Base-by-base conservation (phyloP, 2,113 vertebrate species). In the Semicossyphus pulcher region DNA sequence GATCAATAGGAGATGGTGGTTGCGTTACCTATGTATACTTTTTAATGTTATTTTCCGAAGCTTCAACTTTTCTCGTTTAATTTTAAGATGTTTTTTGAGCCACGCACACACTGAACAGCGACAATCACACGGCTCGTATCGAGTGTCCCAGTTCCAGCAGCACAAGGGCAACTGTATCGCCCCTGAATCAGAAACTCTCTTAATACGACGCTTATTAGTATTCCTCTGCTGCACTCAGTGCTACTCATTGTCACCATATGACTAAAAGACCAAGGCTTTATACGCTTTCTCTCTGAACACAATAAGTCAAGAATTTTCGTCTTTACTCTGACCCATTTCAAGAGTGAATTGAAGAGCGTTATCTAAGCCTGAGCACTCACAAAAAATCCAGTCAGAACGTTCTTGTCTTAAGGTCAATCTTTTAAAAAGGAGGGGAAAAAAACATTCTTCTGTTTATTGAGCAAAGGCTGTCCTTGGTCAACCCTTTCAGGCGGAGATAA, bases 331-430 rank as follows among this genome's bases (percentile, higher is more conserved):
- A 86, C 76, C 71, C 56, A 70, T 78, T 88, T 85, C 51, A 72
- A 68, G 42, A 77, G 49, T 69, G 77, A 88, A 77, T 84, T 72
- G 60, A 85, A 71, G 67, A 71, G 85, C 16, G 42, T 75, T 85
- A 82, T 86, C 72, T 86, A 80, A 85, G 80, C 77, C 78, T 78
- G 31, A 60, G 69, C 84, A 84, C 77, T 87, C 72, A 77, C 72
- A 84, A 81, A 81, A n/a, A 86, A 85, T 86, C 78, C 77, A 67
- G 69, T 83, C 68, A 74, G 74, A 86, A 79, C 28, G 37, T 80
- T 86, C 78, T 81, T 83, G 76, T 88, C 79, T 83, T 87, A 75
- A 84, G 88, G 82, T 89, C 80, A 87, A 88, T 89, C 82, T 86
- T 86, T 86, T 83, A 59, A 83, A 87, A 86, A 70, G 79, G 62